A percentile compares a stretch with the other conserved stretches of the same genome.
phyloP scores from a whole-genome alignment of 2,888 invertebrate genomes.

The Ormyrus nitidulus region DNA sequence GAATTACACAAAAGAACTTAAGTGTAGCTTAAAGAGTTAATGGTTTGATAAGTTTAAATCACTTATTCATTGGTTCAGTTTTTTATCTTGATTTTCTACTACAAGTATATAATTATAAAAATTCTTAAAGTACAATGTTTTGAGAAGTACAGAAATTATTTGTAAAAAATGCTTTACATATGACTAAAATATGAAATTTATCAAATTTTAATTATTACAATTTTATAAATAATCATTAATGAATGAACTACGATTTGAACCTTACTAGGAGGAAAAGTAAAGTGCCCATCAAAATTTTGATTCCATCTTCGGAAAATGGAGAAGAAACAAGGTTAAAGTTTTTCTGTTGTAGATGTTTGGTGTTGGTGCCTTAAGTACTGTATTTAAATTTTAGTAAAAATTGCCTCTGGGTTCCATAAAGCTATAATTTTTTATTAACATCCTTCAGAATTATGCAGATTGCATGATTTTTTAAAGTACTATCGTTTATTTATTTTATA shows the following conservation, averaged over 20 bases:
- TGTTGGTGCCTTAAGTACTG: constrained; percentile 63
- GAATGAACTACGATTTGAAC: constrained; percentile 62
- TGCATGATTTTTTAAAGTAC: constrained; percentile 26
- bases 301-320: constrained; percentile 71
- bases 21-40: neutral
- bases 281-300: constrained; percentile 73
- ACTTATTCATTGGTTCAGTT: neutral
- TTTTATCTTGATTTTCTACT: neutral
- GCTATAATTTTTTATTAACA: constrained; percentile 29
- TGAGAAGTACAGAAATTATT: too few species aligned
- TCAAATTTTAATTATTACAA: neutral
- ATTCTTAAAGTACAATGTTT: neutral
- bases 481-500: constrained; percentile 7
- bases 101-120: neutral
- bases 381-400: constrained; percentile 12
- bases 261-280: constrained; percentile 74
- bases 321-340: constrained; percentile 71
- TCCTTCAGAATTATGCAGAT: constrained; percentile 18
- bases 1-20: constrained; percentile 56
- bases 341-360: constrained; percentile 62
- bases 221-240: constrained; percentile 41
- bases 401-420: constrained; percentile 11
- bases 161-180: too few species aligned
- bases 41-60: neutral
- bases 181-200: too few species aligned